Base-by-base conservation (phyloP, 2,797 vertebrate genomes). In the Alca torda region DNA sequence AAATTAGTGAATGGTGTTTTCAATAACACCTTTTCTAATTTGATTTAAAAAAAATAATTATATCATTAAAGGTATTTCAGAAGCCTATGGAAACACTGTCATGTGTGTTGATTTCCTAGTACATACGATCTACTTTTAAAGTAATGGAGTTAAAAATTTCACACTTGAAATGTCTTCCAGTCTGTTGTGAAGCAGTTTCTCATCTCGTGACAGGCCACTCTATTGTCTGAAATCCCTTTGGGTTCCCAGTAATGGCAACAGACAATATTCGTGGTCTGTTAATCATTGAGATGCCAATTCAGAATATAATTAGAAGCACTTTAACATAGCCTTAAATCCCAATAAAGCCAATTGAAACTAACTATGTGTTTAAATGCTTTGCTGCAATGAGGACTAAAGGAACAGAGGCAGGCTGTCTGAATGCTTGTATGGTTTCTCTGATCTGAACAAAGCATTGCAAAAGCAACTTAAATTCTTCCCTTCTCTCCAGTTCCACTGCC, bases 301-400 rank as follows among this genome's bases (percentile, higher is more conserved):
- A 72, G 67, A 85, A 67, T 69, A 61, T 45, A 82, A 50, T 93
- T 82, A 81, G 54, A 75, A 78, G 26, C 73, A 50, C 31, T 93
- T 89, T 64, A 82, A 84, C 64, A 15, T 72, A 35, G 14, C 5
- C 20, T 92, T 90, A 80, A 89, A 84, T 86, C 69, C 19, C 67
- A 90, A 0, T 78, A 79, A 92, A 76, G 39, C 33, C 19, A 63
- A 11, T 11, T 74, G 68, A 77, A 95, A 74, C 20, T 61, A 87
- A 43, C 59, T 63, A 2, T n/a, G 35, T 93, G 41, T 64, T 95
- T 80, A 78, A 94, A 81, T 50, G 53, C 30, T 57, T 84, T 76
- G 8, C 45, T 82, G 39, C 39, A 73, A 14, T 61, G 50, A 81
- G 75, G 65, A 25, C 20, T 84, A 21, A 65, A 73, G 41, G 13